phyloP scores from a whole-genome alignment of 2,113 vertebrate genomes.

The Willisornis vidua region DNA sequence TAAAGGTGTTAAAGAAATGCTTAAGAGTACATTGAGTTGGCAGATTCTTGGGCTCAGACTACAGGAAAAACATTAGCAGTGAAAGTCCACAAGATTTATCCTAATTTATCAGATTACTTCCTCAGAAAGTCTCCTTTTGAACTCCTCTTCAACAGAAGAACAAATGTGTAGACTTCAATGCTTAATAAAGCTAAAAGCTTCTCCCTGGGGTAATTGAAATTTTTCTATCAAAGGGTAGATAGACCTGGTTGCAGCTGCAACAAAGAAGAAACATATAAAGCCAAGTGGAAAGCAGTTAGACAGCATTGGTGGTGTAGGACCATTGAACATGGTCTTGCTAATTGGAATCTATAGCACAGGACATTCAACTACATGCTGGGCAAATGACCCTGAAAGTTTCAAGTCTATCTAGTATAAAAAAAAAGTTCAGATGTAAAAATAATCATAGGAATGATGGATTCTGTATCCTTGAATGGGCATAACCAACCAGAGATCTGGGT shows the following conservation, averaged over 20 bases:
- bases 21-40: conserved; percentile 64
- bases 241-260: conserved; percentile 80
- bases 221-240: conserved; percentile 78
- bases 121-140: conserved; percentile 77
- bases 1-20: conserved; percentile 67
- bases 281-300: conserved; percentile 81
- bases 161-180: conserved; percentile 81
- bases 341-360: conserved; percentile 84
- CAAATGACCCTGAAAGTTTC: conserved; percentile 85
- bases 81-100: conserved; percentile 72
- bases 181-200: conserved; percentile 86
- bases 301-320: conserved; percentile 76
- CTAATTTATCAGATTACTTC: conserved; percentile 84
- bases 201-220: conserved; percentile 82
- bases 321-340: conserved; percentile 80
- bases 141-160: conserved; percentile 78
- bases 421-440: conserved; percentile 84
- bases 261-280: conserved; percentile 82
- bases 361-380: conserved; percentile 82
- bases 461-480: conserved; percentile 78
- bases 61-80: conserved; percentile 65
- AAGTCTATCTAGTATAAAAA: conserved; percentile 75
- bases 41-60: conserved; percentile 71
- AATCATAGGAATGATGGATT: conserved; percentile 77
- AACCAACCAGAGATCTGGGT: conserved; percentile 75